Conservation (phyloP, 2,797 vertebrate species). For the Chelmon rostratus region DNA sequence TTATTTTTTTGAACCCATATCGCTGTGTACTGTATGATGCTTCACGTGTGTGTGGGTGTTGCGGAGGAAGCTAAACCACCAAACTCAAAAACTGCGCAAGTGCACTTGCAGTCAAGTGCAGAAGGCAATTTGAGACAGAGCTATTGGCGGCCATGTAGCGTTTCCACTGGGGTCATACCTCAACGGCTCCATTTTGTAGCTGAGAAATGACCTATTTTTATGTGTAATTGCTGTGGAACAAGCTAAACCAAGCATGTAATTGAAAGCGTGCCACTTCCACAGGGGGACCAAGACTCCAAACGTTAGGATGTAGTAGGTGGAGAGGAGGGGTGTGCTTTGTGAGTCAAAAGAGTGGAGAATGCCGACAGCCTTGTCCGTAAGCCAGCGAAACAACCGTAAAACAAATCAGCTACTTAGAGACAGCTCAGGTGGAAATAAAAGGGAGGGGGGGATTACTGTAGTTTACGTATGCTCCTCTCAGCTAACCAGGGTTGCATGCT, state of each 20-base stretch:
- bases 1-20: background rate
- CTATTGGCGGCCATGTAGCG: constrained; percentile 78
- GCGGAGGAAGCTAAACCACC: constrained; percentile 45
- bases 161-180: constrained; percentile 86
- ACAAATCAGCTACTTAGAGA: constrained; percentile 82
- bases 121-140: constrained; percentile 85
- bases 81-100: constrained; percentile 61
- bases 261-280: constrained; percentile 87
- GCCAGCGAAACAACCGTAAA: constrained; percentile 77
- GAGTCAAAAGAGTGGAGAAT: constrained; percentile 74
- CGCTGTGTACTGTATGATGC: constrained; percentile 21
- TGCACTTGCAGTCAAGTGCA: constrained; percentile 82
- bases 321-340: constrained; percentile 59
- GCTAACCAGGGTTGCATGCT: constrained; percentile 49
- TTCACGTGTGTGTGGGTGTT: constrained; percentile 29
- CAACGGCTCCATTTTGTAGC: constrained; percentile 85
- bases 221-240: constrained; percentile 85
- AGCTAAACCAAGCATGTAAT: constrained; percentile 88
- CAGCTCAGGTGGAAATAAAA: constrained; percentile 69
- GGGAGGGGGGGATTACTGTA: constrained; percentile 40
- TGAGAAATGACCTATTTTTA: constrained; percentile 87
- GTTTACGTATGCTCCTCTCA: constrained; percentile 45
- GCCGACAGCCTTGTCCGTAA: constrained; percentile 67
- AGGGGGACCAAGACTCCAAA: constrained; percentile 56
- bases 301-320: constrained; percentile 43